phyloP scores from a whole-genome alignment of 2,888 invertebrate genomes.

The Prosapia bicincta region DNA sequence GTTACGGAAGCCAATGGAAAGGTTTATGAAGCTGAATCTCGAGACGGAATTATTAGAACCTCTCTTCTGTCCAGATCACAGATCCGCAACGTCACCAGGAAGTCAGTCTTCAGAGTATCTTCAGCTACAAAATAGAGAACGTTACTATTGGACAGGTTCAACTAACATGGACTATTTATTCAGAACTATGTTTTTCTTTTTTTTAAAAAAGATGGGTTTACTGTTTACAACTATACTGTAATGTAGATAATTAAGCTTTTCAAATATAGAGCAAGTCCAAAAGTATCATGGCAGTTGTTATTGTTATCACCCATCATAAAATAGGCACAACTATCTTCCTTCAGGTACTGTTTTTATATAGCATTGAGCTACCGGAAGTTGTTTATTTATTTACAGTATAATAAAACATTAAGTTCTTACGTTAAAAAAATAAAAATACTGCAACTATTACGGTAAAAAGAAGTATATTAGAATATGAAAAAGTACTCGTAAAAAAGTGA shows the following conservation, averaged over 20 bases:
- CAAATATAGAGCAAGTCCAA: constrained; percentile 3
- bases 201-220: background rate
- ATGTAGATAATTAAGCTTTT: background rate
- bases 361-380: background rate
- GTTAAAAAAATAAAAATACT: background rate
- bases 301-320: background rate
- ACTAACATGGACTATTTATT: too few relatives aligned
- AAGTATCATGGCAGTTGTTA: background rate
- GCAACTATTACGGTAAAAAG: background rate
- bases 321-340: background rate
- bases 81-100: constrained; percentile 28
- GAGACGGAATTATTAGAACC: constrained; percentile 17
- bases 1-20: constrained; percentile 28
- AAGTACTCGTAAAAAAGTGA: background rate
- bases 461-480: background rate
- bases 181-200: too few relatives aligned
- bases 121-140: too few relatives aligned
- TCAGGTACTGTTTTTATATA: too few relatives aligned
- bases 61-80: constrained; percentile 29
- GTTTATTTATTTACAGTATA: background rate
- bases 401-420: background rate
- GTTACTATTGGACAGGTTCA: too few relatives aligned
- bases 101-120: background rate
- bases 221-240: background rate
- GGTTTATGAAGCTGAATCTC: constrained; percentile 28